Percentiles rank a stretch among this genome's conserved stretches.
Evolutionary conservation across 2,113 vertebrate genomes (phyloP).

Genomic region (Tamias sibiricus): DNA sequence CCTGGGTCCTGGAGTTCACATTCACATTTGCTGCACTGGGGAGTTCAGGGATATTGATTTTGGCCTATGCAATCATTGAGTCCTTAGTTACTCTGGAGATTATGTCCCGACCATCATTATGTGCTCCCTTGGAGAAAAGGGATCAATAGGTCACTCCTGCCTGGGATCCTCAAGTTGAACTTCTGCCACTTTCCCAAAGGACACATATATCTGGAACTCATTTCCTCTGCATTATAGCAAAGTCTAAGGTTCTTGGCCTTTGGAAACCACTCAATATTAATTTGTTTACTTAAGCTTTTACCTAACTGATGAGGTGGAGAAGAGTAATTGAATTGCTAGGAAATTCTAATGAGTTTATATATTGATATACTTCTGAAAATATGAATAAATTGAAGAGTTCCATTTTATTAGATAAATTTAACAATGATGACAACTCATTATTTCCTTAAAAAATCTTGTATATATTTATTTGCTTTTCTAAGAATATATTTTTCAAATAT

Average conservation of each 20-base stretch:
- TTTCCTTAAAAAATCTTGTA: not conserved
- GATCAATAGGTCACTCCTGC: conserved; percentile 7
- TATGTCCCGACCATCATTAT: not conserved
- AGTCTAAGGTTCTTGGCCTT: conserved; percentile 26
- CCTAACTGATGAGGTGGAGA: conserved; percentile 29
- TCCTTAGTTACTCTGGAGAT: not conserved
- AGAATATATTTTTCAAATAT: not conserved
- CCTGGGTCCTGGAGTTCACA: not conserved
- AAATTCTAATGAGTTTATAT: conserved; percentile 53
- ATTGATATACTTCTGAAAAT: conserved; percentile 7
- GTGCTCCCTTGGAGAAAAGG: not conserved
- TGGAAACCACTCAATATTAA: conserved; percentile 44
- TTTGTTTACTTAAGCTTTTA: conserved; percentile 68
- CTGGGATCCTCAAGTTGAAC: not conserved
- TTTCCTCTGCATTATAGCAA: conserved; percentile 46
- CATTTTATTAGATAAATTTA: conserved; percentile 3
- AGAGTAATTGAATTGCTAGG: conserved; percentile 28
- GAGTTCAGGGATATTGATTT: conserved; percentile 21
- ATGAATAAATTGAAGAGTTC: not conserved
- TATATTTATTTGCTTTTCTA: not conserved
- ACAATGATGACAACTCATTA: not conserved
- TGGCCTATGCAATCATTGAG: not conserved
- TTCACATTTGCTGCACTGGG: not conserved
- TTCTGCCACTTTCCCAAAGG: conserved; percentile 30
- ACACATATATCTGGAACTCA: conserved; percentile 45